Conservation (phyloP, 2,888 invertebrate species). For the Calameuta pallipes region DNA sequence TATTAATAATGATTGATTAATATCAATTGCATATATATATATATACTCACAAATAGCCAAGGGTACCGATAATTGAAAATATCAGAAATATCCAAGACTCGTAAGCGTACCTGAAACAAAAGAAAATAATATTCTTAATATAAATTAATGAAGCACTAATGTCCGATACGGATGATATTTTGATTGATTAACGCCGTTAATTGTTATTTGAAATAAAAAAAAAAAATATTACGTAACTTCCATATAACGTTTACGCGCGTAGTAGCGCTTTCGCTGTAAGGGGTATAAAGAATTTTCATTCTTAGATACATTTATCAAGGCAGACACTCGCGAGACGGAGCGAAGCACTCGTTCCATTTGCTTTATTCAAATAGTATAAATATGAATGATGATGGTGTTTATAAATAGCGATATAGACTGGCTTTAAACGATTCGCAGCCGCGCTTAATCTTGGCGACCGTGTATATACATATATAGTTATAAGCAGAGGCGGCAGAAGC, state of each 20-base stretch:
- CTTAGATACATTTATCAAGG: neutral
- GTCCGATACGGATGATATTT: neutral
- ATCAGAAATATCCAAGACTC: neutral
- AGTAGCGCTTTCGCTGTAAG: neutral
- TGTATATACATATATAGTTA: neutral
- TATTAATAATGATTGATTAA: neutral
- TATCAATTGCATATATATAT: neutral
- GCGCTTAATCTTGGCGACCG: neutral
- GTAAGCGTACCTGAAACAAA: neutral
- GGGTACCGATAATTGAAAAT: neutral
- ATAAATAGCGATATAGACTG: slow-evolving; percentile 10
- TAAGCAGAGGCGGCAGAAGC: neutral
- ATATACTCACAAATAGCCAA: neutral
- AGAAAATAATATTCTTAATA: neutral
- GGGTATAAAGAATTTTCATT: neutral
- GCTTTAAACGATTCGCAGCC: slow-evolving; percentile 6
- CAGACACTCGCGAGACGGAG: neutral
- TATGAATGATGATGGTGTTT: slow-evolving; percentile 30
- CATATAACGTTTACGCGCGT: neutral
- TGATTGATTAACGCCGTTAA: neutral
- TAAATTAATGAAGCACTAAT: neutral
- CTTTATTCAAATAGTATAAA: slow-evolving; percentile 28
- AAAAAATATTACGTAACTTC: fast-evolving
- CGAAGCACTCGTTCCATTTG: slow-evolving; percentile 30
- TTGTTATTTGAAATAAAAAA: neutral